phyloP scores from a whole-genome alignment of 2,888 invertebrate genomes.

The Euclidia mi region DNA sequence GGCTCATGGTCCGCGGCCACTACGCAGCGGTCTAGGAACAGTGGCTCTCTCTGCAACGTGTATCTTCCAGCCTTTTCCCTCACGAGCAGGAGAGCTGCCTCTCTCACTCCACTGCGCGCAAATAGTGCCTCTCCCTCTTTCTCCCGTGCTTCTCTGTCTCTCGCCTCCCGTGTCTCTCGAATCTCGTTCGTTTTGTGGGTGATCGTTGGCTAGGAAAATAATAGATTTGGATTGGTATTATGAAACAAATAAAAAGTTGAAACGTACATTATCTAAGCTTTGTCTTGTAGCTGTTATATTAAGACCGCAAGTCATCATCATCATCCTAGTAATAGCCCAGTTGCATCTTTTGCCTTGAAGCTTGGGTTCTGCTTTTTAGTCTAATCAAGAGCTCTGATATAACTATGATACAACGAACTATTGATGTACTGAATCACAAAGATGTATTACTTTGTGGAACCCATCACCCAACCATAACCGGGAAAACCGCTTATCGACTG shows the following conservation, averaged over 20 bases:
- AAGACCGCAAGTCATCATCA: too few relatives aligned
- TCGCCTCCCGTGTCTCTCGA: slow-evolving; percentile 85
- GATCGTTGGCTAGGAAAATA: slow-evolving; percentile 91
- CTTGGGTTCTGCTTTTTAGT: too few relatives aligned
- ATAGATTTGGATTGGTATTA: neutral
- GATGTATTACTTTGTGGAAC: too few relatives aligned
- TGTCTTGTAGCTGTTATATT: too few relatives aligned
- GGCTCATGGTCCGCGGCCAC: slow-evolving; percentile 97
- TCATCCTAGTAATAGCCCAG: too few relatives aligned
- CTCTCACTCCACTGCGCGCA: slow-evolving; percentile 94
- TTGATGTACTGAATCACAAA: too few relatives aligned
- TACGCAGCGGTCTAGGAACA: slow-evolving; percentile 97
- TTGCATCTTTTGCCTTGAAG: too few relatives aligned
- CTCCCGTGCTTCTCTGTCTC: slow-evolving; percentile 83
- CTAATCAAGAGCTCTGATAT: too few relatives aligned
- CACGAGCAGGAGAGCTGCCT: slow-evolving; percentile 96
- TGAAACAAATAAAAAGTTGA: neutral
- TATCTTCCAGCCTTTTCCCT: slow-evolving; percentile 97
- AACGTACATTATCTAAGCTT: too few relatives aligned
- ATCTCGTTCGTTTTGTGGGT: slow-evolving; percentile 92
- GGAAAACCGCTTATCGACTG: too few relatives aligned
- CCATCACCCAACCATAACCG: too few relatives aligned
- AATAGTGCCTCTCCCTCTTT: slow-evolving; percentile 89
- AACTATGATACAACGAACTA: too few relatives aligned
- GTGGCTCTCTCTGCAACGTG: slow-evolving; percentile 96